Evolutionary conservation across 2,888 invertebrate species (phyloP), one percentile per base, ranked within the genome.

Genomic region (Synergus itoensis): DNA sequence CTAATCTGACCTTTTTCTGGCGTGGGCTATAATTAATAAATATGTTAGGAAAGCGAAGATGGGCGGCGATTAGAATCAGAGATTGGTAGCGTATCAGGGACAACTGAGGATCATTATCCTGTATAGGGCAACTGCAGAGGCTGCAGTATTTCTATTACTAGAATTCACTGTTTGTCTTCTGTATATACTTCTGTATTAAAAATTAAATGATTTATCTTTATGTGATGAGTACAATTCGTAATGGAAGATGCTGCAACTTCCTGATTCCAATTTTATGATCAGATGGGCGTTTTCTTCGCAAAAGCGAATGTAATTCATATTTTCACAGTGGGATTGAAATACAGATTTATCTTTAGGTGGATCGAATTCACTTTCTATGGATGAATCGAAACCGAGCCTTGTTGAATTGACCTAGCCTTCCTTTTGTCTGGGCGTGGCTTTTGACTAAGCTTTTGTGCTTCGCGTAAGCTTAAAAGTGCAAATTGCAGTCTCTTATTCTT

Each of bases 351-450:
- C 67, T 18, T 45, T 16, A 12, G 41, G 67, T 45, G 67, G 21
- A 67, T 67, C 67, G 67, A 67, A 67, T 45, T 43, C n/a, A 45
- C 21, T 67, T 67, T 67, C 67, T 67, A 67, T 67, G 45, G 67
- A 67, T 43, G 45, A 67, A 43, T 45, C 21, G 40, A 8, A 43
- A 41, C 65, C 18, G 18, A 41, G 18, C 18, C 65, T 41, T 65
- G n/a, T 65, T 18, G n/a, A 65, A 16, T 41, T 65, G 65, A 65
- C 41, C 65, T 41, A 41, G 41, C 40, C 40, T 65, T 67, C 14
- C 21, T 16, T 41, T 67, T 45, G 67, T 14, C 67, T 67, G 18
- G 11, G 18, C 11, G 18, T 41, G 4, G 40, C n/a, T 40, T 41
- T 65, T 67, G 21, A 62, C 62, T 62, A 5, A 28, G 62, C 62